A percentile compares a stretch with the other conserved stretches of the same genome.
phyloP scores from a whole-genome alignment of 1,140 invertebrate species.

The Anoplolepis gracilipes region DNA sequence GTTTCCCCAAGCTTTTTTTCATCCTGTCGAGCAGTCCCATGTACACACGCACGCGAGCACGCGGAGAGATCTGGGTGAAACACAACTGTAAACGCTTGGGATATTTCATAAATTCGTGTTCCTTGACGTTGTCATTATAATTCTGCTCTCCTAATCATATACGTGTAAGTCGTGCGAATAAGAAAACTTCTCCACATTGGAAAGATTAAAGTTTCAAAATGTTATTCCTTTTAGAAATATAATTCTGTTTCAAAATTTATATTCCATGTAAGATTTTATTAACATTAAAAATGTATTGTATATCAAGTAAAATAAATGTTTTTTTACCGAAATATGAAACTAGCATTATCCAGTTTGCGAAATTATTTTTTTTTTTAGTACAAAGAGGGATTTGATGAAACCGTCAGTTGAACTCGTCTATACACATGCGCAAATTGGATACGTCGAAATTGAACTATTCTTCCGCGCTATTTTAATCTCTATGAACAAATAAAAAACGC shows the following conservation, averaged over 20 bases:
- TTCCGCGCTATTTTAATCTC: neutral
- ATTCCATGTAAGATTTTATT: neutral
- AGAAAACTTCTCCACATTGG: neutral
- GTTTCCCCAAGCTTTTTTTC: slow-evolving; percentile 53
- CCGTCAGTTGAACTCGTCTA: neutral
- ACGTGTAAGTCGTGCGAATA: neutral
- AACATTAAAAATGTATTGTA: neutral
- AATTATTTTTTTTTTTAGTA: slow-evolving; percentile 13
- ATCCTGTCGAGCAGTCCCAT: slow-evolving; percentile 40
- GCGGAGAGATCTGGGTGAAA: neutral
- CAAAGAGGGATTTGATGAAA: neutral
- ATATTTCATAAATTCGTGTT: slow-evolving; percentile 37
- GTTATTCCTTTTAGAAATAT: neutral
- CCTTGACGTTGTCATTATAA: neutral
- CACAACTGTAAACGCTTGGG: neutral
- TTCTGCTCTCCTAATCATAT: slow-evolving; percentile 25
- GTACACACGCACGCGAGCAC: slow-evolving; percentile 23
- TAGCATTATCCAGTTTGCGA: neutral
- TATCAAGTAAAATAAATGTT: neutral
- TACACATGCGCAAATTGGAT: neutral
- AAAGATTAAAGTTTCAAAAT: neutral
- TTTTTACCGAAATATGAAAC: neutral
- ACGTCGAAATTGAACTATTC: neutral
- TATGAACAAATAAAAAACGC: slow-evolving; percentile 24
- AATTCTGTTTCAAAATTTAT: neutral